These are phyloP conservation scores for Ornithoptera priamus DNA, from an alignment of 2,888 invertebrate species.

Conservation along the genomic window DNA sequence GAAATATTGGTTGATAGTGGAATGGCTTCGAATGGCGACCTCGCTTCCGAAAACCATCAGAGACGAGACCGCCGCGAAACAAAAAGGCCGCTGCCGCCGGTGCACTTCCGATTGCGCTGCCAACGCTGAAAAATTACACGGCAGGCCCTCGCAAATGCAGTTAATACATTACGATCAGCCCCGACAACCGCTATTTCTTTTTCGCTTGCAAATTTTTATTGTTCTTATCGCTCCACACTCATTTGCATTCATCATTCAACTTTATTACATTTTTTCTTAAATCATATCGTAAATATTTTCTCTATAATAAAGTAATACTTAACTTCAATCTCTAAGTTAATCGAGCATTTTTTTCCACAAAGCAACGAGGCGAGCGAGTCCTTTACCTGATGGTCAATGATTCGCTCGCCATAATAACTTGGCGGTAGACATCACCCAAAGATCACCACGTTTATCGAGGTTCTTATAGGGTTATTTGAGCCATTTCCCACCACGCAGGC, in stretches of 20 bases:
- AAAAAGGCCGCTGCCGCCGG: constrained; percentile 70
- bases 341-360: too few relatives aligned
- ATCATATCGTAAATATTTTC: background rate
- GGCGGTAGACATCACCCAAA: too few relatives aligned
- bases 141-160: constrained; percentile 49
- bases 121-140: constrained; percentile 75
- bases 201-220: constrained; percentile 21
- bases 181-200: constrained; percentile 28
- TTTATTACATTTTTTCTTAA: background rate
- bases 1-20: constrained; percentile 69
- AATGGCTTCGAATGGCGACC: constrained; percentile 61
- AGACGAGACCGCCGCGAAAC: constrained; percentile 59
- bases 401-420: too few relatives aligned
- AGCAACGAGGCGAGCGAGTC: too few relatives aligned
- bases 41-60: constrained; percentile 75
- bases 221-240: constrained; percentile 11
- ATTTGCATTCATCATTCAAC: constrained; percentile 10
- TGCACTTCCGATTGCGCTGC: constrained; percentile 75
- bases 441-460: too few relatives aligned
- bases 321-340: too few relatives aligned
- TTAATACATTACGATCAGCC: constrained; percentile 59
- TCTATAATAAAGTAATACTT: background rate
- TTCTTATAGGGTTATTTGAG: too few relatives aligned
- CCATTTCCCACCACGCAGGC: too few relatives aligned
- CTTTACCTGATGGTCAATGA: too few relatives aligned